These are phyloP conservation scores for Syrmaticus mikado DNA, from an alignment of 2,113 vertebrate genomes.

Conservation along the genomic window DNA sequence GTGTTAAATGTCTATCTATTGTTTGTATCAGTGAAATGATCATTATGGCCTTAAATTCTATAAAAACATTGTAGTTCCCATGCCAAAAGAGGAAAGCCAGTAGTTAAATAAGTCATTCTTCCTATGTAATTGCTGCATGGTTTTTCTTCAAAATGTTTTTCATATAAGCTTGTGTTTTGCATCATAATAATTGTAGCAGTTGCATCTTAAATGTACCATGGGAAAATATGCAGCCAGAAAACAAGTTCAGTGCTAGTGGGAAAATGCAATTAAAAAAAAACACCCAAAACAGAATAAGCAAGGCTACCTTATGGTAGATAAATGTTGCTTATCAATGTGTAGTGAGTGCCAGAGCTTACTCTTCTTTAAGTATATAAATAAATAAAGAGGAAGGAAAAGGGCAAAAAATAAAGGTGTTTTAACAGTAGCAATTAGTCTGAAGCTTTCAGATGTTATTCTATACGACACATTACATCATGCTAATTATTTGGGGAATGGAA, in stretches of 20 bases:
- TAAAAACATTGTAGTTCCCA: neutral
- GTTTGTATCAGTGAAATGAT: neutral
- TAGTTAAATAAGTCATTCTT: constrained; percentile 3
- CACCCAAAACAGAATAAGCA: neutral
- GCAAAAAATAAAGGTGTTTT: neutral
- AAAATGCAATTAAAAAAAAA: constrained; percentile 36
- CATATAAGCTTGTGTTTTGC: constrained; percentile 1
- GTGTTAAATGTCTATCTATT: neutral
- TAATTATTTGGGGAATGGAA: constrained; percentile 31
- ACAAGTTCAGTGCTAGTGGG: constrained; percentile 27
- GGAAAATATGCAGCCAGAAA: constrained; percentile 41
- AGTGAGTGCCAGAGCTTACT: neutral
- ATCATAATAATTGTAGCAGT: constrained; percentile 32
- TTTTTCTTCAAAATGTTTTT: constrained; percentile 44
- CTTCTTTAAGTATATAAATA: neutral
- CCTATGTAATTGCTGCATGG: constrained; percentile 21
- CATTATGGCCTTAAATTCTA: neutral
- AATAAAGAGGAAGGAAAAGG: neutral
- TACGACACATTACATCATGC: neutral
- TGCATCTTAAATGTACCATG: constrained; percentile 49
- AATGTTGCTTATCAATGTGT: constrained; percentile 13
- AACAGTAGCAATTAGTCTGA: neutral
- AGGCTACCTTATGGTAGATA: constrained; percentile 11
- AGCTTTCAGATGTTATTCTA: constrained; percentile 3
- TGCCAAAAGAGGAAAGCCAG: neutral